Evolutionary conservation across 2,797 vertebrate species (phyloP), one percentile per base, ranked within the genome.

Genomic region (Mus minutoides): DNA sequence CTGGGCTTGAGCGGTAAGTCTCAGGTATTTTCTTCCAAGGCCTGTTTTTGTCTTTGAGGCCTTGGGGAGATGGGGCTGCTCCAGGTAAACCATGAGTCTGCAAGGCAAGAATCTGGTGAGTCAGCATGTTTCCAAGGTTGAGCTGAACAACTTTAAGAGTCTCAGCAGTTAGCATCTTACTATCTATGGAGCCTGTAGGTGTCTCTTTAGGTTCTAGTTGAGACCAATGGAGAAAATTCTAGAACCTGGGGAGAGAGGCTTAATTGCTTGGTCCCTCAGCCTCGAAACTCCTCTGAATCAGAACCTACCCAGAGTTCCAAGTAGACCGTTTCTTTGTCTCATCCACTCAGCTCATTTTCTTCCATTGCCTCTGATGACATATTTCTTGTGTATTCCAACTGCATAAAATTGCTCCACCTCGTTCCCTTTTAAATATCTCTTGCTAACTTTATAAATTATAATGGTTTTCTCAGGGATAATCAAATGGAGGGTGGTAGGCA

Each of bases 381-480:
- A 88, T 40, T 83, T 94, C 75, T 46, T 73, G 34, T 62, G 49
- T 58, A 29, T 93, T 95, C 92, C 82, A 17, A 34, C 1, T 13
- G 29, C 1, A 3, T 69, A 80, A 85, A 91, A 96, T 2, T 13
- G 89, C 29, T 79, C 90, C 88, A 80, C 69, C 90, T 71, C 21
- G 13, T 73, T 95, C 84, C 71, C 76, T 94, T 95, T 79, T 29
- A 94, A 93, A 64, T 73, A 92, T 80, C 69, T 88, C 54, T 90
- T 76, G 89, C 80, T 76, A 92, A 71, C 71, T 85, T 95, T 85
- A 40, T 88, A 62, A 77, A 79, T 82, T 31, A 95, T 60, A 69
- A 95, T 37, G 90, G 88, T 69, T 95, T 86, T 80, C 92, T 95
- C 87, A 78, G 95, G 43, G 80, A 69, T 60, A 88, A 87, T 94